A percentile compares a stretch with the other conserved stretches of the same genome.
Conservation (phyloP, 2,888 invertebrate species). For the Linnaemya vulpina region DNA sequence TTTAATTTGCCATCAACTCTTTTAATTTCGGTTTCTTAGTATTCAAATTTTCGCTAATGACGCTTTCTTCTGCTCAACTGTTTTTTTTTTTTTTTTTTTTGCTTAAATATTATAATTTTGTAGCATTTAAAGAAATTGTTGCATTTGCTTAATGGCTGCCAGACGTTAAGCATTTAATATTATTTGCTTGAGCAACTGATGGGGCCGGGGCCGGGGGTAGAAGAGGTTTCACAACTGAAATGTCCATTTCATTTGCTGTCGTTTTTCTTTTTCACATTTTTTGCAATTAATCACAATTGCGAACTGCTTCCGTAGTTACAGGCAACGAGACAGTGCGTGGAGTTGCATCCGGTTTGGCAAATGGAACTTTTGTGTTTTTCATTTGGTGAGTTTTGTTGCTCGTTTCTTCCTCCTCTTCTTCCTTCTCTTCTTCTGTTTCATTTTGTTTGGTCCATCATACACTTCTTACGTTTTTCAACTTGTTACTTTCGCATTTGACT, state of each 20-base stretch:
- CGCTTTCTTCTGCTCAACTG: not conserved
- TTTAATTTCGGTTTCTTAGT: not conserved
- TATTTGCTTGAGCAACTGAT: not conserved
- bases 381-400: slow-evolving; percentile 20
- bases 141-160: slow-evolving; percentile 68
- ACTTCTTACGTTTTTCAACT: slow-evolving; percentile 67
- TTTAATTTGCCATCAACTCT: not conserved
- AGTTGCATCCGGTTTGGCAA: slow-evolving; percentile 79
- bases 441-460: slow-evolving; percentile 8
- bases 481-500: slow-evolving; percentile 57
- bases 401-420: not conserved
- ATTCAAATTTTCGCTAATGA: slow-evolving; percentile 57
- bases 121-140: slow-evolving; percentile 71
- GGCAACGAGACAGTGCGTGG: slow-evolving; percentile 69
- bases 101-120: slow-evolving; percentile 17
- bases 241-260: slow-evolving; percentile 64
- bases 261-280: slow-evolving; percentile 29
- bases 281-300: slow-evolving; percentile 81
- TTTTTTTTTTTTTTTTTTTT: not conserved
- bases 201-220: slow-evolving; percentile 4
- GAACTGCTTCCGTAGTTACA: slow-evolving; percentile 68
- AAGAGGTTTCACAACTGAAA: slow-evolving; percentile 40
- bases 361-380: slow-evolving; percentile 78
- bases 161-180: slow-evolving; percentile 67
- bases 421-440: not conserved